Base-by-base conservation (phyloP, 2,888 invertebrate genomes). In the Cloeon dipterum region DNA sequence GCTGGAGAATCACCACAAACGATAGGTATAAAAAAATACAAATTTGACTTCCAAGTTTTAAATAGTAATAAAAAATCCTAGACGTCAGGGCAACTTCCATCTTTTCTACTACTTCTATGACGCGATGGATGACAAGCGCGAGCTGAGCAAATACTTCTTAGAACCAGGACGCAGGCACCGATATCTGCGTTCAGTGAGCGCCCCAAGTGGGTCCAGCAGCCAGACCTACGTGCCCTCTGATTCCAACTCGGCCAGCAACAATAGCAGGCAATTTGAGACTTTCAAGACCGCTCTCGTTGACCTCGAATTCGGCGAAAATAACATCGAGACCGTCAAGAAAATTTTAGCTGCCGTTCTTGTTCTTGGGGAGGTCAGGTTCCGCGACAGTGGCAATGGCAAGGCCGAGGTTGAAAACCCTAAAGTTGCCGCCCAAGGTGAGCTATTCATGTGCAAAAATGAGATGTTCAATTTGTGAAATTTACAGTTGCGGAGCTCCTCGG, bases 91-190 rank as follows among this genome's bases (percentile, higher is more conserved):
- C 36, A 91, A 86, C 51, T 91, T 86, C 52, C 77, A 89, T 54
- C 68, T 86, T 17, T 70, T 91, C 43, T 89, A 91, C 58, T 88
- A 83, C 52, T 71, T 88, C 45, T 85, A 85, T 54, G 86, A 89
- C 51, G 81, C 74, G 4, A 66, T 89, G 52, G 70, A 73, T 45
- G 64, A 70, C 10, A 65, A 67, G 14, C 70, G 71, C 38, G 65
- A 69, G 39, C 57, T 77, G 26, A 65, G 68, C 26, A 66, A 74
- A 32, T 77, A 78, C 45, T 58, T 62, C 41, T 56, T 91, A 32
- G 70, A 75, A 36, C 54, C 66, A 1, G 71, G 72, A 21, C 65
- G 74, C 44, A 25, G 68, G 42, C 81, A 83, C 56, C 66, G 76
- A 36, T 85, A 81, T 51, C 58, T 86, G 25, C 64, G 81, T 44